Percentiles rank a stretch among this genome's conserved stretches.
Conservation (phyloP, 2,888 invertebrate genomes). For the Coenonympha arcania region DNA sequence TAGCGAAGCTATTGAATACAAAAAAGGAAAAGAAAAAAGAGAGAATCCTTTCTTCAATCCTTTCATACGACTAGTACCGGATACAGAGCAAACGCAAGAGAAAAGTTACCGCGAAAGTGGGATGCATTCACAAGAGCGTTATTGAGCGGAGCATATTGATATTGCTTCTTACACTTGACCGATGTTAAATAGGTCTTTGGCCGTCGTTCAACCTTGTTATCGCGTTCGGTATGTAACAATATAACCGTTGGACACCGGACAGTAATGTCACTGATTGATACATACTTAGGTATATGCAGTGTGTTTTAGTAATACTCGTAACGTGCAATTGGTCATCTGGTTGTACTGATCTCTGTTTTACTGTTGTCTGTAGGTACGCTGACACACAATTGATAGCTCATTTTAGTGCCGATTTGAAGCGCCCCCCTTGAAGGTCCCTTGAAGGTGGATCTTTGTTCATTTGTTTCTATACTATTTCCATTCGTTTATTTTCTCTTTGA, state of each 20-base stretch:
- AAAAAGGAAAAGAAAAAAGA: slow-evolving; percentile 1
- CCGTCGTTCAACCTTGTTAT: slow-evolving; percentile 33
- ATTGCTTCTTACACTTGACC: slow-evolving; percentile 35
- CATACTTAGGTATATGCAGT: background rate
- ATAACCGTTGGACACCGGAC: background rate
- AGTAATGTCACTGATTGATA: slow-evolving; percentile 18
- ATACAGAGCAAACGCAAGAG: slow-evolving; percentile 24
- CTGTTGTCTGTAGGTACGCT: too few species aligned
- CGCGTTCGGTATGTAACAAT: slow-evolving; percentile 13
- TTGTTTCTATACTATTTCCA: too few species aligned
- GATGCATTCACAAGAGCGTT: slow-evolving; percentile 24
- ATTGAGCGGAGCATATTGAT: slow-evolving; percentile 28
- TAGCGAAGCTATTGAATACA: slow-evolving; percentile 17
- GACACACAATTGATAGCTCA: too few species aligned
- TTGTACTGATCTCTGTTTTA: too few species aligned
- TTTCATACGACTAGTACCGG: slow-evolving; percentile 22
- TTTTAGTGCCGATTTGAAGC: too few species aligned
- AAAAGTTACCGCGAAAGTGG: slow-evolving; percentile 20
- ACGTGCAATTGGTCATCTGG: background rate
- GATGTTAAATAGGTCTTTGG: slow-evolving; percentile 34
- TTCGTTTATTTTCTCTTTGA: too few species aligned
- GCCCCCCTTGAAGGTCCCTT: too few species aligned
- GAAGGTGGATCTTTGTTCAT: too few species aligned
- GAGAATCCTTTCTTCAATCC: slow-evolving; percentile 17
- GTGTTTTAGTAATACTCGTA: background rate